A percentile compares a stretch with the other conserved stretches of the same genome.
Evolutionary conservation across 2,113 vertebrate genomes (phyloP).

Genomic region (Gasterosteus aculeatus): DNA sequence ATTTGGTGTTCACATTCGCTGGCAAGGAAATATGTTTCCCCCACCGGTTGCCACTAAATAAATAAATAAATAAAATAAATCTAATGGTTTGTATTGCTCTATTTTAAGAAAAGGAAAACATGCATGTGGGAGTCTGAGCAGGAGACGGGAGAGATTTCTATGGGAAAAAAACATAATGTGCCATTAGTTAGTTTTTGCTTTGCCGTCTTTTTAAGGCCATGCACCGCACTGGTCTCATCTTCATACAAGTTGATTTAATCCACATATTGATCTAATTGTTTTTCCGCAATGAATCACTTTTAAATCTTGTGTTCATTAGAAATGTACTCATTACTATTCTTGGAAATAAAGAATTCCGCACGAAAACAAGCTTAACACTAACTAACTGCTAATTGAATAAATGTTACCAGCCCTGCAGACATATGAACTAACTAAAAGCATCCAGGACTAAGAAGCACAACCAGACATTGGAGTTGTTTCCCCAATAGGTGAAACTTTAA

Average conservation of each 20-base stretch:
- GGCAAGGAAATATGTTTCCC: not conserved
- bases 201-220: not conserved
- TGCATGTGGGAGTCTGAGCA: not conserved
- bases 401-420: not conserved
- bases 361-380: not conserved
- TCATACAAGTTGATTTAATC: too few species aligned
- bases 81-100: not conserved
- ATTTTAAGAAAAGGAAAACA: conserved; percentile 7
- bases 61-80: not conserved
- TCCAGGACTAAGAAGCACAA: not conserved
- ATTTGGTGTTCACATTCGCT: not conserved
- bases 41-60: not conserved
- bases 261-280: too few species aligned
- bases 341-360: not conserved
- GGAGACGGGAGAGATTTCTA: not conserved
- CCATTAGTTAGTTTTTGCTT: not conserved
- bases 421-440: not conserved
- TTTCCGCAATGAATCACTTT: too few species aligned
- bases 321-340: too few species aligned
- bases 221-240: not conserved
- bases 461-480: not conserved
- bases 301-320: too few species aligned
- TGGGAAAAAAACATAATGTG: not conserved
- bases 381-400: not conserved
- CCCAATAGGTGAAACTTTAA: not conserved